These are phyloP conservation scores for Yoshiicerus persimilis DNA, from an alignment of 1,140 invertebrate genomes.

Conservation along the genomic window DNA sequence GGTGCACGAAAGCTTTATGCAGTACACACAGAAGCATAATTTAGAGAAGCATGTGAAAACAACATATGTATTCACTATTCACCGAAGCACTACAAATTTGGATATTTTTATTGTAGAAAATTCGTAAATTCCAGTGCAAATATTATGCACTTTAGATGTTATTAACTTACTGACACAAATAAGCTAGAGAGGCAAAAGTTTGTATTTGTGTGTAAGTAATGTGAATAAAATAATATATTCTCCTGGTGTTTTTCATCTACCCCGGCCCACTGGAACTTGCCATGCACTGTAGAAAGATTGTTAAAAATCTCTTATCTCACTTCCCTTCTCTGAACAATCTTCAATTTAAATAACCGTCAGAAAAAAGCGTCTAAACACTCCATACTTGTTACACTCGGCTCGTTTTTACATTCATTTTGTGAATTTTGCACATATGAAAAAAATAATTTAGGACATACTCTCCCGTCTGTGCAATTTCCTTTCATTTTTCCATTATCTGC, in stretches of 20 bases:
- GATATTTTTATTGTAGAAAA: not conserved
- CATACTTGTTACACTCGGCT: not conserved
- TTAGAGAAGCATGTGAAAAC: too few species aligned
- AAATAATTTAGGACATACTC: not conserved
- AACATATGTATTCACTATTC: too few species aligned
- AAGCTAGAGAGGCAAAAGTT: not conserved
- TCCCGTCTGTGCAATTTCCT: not conserved
- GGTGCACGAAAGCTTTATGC: too few species aligned
- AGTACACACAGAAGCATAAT: too few species aligned
- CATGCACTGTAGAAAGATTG: not conserved
- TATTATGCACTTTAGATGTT: not conserved
- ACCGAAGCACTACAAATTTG: too few species aligned
- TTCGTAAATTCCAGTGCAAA: not conserved
- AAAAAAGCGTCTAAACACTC: not conserved
- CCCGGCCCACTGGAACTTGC: not conserved
- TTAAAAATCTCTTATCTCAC: not conserved
- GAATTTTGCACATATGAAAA: constrained; percentile 3
- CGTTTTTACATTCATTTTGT: not conserved
- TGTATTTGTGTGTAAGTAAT: not conserved
- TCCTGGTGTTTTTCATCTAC: not conserved
- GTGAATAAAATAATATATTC: not conserved
- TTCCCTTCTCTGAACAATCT: not conserved
- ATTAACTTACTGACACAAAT: not conserved
- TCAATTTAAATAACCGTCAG: constrained; percentile 7
- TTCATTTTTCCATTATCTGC: constrained; percentile 15